Base-by-base conservation (phyloP, 2,888 invertebrate genomes). In the Drosophila multiciliata region DNA sequence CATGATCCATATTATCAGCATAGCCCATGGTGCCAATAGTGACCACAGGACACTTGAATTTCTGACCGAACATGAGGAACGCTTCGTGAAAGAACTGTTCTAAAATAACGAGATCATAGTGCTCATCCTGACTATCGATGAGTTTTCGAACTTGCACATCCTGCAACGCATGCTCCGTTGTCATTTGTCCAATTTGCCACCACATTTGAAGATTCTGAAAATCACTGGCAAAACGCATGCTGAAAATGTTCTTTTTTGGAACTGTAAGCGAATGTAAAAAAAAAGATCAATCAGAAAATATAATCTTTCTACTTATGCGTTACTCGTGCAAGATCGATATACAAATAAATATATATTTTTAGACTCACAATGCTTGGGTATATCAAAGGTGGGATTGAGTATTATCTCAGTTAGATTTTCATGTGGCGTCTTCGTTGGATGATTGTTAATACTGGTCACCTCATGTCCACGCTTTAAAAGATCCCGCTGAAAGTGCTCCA, bases 11-110 rank as follows among this genome's bases (percentile, higher is more conserved):
- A 71, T 92, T 92, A 48, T 93, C 93, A 0, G 93, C 92, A 82
- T 93, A 92, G 52, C 93, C 93, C 91, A 93, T 92, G 3, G 93
- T 93, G 54, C 93, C 93, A 50, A 93, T 86, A 0, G 93, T 92
- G 1, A 94, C 91, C 17, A 93, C 82, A 0, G 94, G 93, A 35
- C 93, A 93, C 15, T 92, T 91, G 66, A 93, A 93, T 75, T 93
- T 93, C 55, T 92, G 91, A 6, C 92, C 92, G 66, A 94, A 92
- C 88, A 93, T 93, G 2, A 93, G 89, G 62, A 93, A 92, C 11
- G 94, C 93, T 73, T 94, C 93, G 67, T 93, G 93, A 60, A 93
- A 93, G 75, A 93, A 93, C 61, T 93, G 93, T 64, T 93, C 93
- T 63, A 93, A 68, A 0, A 94, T 89, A 6, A 94, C 87, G 12